phyloP scores from a whole-genome alignment of 2,797 vertebrate species.

The Sebastes goodei region DNA sequence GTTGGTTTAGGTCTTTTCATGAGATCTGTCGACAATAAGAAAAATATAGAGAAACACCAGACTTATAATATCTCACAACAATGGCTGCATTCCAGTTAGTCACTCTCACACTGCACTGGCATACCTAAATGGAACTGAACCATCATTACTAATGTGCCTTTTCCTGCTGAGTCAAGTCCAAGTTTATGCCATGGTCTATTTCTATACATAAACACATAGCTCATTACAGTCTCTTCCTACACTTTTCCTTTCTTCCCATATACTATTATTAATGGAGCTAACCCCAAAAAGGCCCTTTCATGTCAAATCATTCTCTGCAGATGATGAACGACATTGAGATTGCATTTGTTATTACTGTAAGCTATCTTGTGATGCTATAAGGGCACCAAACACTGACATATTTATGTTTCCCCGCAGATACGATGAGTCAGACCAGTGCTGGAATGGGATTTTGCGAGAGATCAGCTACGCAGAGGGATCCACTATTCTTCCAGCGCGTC shows the following conservation, averaged over 20 bases:
- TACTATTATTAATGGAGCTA: background rate
- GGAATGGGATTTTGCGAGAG: conserved; percentile 93
- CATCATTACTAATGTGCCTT: background rate
- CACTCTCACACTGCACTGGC: background rate
- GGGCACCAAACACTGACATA: background rate
- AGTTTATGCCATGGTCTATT: background rate
- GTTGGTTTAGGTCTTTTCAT: too few species aligned
- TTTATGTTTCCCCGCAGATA: conserved; percentile 81
- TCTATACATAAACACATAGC: background rate
- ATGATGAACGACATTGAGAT: background rate
- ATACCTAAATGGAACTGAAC: background rate
- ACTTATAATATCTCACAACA: too few species aligned
- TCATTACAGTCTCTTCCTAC: background rate
- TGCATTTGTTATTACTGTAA: background rate
- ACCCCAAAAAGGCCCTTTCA: background rate
- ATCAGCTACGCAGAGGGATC: conserved; percentile 89
- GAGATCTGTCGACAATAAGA: too few species aligned
- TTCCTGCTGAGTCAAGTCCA: background rate
- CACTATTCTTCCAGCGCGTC: conserved; percentile 87
- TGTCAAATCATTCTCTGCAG: background rate
- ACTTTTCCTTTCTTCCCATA: background rate
- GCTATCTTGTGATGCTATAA: background rate
- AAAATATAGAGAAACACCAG: too few species aligned
- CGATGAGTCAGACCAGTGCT: conserved; percentile 88
- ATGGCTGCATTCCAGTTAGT: too few species aligned